Percentiles rank a stretch among this genome's conserved stretches.
Evolutionary conservation across 2,113 vertebrate genomes (phyloP).

Genomic region (Scomber scombrus): DNA sequence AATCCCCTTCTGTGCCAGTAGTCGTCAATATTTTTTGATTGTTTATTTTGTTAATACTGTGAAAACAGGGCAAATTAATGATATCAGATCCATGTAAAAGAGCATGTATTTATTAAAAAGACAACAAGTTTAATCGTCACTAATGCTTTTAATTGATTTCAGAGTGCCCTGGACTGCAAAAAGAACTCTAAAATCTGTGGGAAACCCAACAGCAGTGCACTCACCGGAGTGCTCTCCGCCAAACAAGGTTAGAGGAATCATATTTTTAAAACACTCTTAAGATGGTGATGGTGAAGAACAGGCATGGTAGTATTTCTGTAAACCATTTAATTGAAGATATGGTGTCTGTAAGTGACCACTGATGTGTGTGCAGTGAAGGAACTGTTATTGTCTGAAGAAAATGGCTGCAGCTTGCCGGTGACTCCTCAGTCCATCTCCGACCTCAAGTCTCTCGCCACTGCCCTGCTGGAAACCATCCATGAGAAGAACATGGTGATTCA

Average conservation of each 20-base stretch:
- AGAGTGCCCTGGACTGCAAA: slow-evolving; percentile 94
- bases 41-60: neutral
- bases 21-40: neutral
- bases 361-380: slow-evolving; percentile 89
- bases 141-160: slow-evolving; percentile 15
- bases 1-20: too few species aligned
- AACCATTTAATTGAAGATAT: neutral
- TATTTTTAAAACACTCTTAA: too few species aligned
- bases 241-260: slow-evolving; percentile 90
- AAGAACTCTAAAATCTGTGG: slow-evolving; percentile 89
- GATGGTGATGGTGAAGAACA: neutral
- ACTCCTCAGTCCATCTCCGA: slow-evolving; percentile 97
- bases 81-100: neutral
- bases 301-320: neutral
- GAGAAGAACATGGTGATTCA: slow-evolving; percentile 99
- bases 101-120: neutral
- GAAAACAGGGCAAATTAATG: neutral
- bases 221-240: slow-evolving; percentile 95
- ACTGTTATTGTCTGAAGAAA: slow-evolving; percentile 92
- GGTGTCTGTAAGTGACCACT: neutral
- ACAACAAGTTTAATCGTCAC: neutral
- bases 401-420: slow-evolving; percentile 93
- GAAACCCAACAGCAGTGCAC: slow-evolving; percentile 90
- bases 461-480: slow-evolving; percentile 96
- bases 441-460: slow-evolving; percentile 96